Percentiles rank a stretch among this genome's conserved stretches.
Conservation (phyloP, 2,797 vertebrate species). For the Chlorospingus flavigularis region DNA sequence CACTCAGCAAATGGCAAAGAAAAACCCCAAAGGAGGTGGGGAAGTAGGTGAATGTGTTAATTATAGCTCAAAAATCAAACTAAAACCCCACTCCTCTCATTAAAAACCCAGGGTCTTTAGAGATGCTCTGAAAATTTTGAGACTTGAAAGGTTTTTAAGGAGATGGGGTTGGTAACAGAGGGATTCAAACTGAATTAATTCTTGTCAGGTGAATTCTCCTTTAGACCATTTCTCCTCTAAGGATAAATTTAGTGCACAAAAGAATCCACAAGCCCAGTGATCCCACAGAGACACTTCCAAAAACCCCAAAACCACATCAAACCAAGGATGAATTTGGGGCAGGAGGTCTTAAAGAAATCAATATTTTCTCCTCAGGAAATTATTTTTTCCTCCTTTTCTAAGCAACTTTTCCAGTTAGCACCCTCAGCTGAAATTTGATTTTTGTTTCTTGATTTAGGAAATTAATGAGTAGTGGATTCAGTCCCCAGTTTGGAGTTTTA, state of each 20-base stretch:
- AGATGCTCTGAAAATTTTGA: neutral
- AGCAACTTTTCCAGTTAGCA: neutral
- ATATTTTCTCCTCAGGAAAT: neutral
- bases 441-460: neutral
- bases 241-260: neutral
- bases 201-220: neutral
- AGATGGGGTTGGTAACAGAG: neutral
- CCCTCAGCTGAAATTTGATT: neutral
- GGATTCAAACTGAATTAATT: neutral
- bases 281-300: neutral
- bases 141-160: neutral
- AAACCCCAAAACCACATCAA: neutral
- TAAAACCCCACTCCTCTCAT: no score
- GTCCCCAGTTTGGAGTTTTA: accelerated
- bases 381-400: neutral
- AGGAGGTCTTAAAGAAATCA: neutral
- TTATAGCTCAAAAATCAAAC: accelerated
- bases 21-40: neutral
- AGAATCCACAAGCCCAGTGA: neutral
- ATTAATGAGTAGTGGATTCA: neutral
- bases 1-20: no score
- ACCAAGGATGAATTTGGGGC: neutral
- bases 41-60: no score
- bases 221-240: neutral
- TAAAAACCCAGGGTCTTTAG: no score